phyloP scores from a whole-genome alignment of 2,113 vertebrate genomes.

The Sturnira hondurensis region DNA sequence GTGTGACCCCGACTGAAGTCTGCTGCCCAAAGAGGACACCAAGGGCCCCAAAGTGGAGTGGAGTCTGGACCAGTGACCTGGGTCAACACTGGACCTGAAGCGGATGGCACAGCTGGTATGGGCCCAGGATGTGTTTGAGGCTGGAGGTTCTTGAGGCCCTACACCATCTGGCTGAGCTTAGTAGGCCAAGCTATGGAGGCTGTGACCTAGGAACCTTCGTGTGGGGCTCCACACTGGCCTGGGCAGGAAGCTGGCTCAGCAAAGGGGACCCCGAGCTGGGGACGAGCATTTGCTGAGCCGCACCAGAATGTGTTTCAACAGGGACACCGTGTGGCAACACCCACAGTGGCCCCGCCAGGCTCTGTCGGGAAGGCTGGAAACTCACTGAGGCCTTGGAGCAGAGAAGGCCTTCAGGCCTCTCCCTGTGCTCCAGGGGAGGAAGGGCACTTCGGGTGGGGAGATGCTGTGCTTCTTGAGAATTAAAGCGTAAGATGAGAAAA shows the following conservation, averaged over 20 bases:
- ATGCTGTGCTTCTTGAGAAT: background rate
- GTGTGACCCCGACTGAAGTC: background rate
- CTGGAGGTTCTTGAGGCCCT: background rate
- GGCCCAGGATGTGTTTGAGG: background rate
- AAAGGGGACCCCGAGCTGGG: accelerated
- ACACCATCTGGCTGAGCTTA: background rate
- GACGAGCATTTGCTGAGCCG: background rate
- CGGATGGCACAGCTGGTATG: background rate
- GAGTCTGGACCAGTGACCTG: background rate
- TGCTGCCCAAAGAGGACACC: background rate
- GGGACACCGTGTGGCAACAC: background rate
- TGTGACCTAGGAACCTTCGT: background rate
- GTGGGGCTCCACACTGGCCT: background rate
- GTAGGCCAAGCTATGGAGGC: background rate
- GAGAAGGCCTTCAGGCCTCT: background rate
- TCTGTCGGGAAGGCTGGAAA: background rate
- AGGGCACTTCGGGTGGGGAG: background rate
- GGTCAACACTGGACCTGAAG: background rate
- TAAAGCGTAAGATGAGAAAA: background rate
- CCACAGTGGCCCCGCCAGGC: background rate
- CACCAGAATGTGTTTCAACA: background rate
- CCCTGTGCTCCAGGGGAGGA: background rate
- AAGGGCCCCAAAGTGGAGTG: background rate
- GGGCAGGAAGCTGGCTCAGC: background rate
- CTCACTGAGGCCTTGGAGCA: background rate